Evolutionary conservation across 1,140 invertebrate species (phyloP).

Genomic region (Hypsibius dujardini): DNA sequence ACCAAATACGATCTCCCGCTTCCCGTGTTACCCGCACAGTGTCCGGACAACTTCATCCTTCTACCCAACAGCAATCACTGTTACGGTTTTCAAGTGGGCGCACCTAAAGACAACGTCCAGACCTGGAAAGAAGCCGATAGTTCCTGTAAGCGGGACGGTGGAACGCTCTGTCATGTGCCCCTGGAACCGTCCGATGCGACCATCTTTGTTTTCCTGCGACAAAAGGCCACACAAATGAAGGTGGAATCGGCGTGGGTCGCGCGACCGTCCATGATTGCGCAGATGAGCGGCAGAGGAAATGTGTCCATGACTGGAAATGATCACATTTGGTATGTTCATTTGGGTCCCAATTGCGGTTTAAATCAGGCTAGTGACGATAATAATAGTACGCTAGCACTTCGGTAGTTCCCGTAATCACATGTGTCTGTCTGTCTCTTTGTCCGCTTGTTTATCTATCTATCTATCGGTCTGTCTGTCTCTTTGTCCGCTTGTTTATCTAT

Average conservation of each 20-base stretch:
- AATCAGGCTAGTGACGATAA: too few relatives aligned
- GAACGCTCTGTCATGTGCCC: neutral
- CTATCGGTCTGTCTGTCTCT: too few relatives aligned
- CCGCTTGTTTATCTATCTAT: too few relatives aligned
- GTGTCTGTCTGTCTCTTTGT: too few relatives aligned
- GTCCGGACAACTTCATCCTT: neutral
- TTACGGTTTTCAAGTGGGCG: slow-evolving; percentile 9
- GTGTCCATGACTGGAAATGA: too few relatives aligned
- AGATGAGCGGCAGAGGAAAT: too few relatives aligned
- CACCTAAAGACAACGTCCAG: neutral
- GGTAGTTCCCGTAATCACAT: neutral
- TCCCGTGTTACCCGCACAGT: neutral
- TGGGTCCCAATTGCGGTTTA: too few relatives aligned
- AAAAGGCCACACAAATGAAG: neutral
- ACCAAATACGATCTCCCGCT: neutral
- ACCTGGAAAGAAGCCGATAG: neutral
- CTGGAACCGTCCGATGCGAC: neutral
- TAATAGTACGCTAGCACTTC: neutral
- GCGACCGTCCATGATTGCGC: too few relatives aligned
- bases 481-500: neutral
- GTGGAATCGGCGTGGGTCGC: neutral
- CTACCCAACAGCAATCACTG: neutral
- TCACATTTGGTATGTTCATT: too few relatives aligned
- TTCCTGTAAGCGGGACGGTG: neutral
- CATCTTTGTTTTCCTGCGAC: neutral